phyloP scores from a whole-genome alignment of 2,888 invertebrate genomes.

The Ethmia dodecea region DNA sequence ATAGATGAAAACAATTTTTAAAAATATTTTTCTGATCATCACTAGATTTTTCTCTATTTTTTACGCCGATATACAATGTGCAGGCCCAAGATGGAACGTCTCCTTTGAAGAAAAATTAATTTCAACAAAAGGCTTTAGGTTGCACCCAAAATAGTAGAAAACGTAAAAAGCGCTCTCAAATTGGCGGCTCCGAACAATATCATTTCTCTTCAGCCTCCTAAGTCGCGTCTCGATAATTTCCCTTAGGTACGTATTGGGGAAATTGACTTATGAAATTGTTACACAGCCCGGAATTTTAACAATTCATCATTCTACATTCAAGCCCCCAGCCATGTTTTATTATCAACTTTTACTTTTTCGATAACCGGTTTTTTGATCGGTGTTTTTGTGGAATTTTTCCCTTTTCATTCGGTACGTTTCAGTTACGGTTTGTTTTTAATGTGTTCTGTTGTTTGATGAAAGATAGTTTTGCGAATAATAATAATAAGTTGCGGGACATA shows the following conservation, averaged over 20 bases:
- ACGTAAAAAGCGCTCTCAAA: background rate
- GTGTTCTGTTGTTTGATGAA: no score
- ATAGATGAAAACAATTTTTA: no score
- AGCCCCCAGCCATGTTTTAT: background rate
- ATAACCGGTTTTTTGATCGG: background rate
- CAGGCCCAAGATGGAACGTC: no score
- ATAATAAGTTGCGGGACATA: no score
- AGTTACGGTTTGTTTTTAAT: no score
- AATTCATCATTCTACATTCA: constrained; percentile 37
- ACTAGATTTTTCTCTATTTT: no score
- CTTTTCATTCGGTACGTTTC: no score
- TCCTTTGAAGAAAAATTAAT: no score
- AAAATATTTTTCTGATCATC: no score
- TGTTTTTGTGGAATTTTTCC: no score
- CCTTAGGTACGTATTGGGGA: constrained; percentile 35
- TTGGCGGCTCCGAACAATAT: background rate
- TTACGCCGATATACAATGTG: no score
- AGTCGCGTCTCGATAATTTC: constrained; percentile 45
- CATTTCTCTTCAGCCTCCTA: background rate
- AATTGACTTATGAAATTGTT: constrained; percentile 51
- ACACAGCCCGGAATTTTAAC: constrained; percentile 42
- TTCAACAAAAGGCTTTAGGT: background rate
- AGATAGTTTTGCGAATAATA: no score
- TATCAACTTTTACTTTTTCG: background rate
- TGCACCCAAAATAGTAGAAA: background rate